Evolutionary conservation across 1,140 invertebrate genomes (phyloP).

Genomic region (Drosophila ambigua): DNA sequence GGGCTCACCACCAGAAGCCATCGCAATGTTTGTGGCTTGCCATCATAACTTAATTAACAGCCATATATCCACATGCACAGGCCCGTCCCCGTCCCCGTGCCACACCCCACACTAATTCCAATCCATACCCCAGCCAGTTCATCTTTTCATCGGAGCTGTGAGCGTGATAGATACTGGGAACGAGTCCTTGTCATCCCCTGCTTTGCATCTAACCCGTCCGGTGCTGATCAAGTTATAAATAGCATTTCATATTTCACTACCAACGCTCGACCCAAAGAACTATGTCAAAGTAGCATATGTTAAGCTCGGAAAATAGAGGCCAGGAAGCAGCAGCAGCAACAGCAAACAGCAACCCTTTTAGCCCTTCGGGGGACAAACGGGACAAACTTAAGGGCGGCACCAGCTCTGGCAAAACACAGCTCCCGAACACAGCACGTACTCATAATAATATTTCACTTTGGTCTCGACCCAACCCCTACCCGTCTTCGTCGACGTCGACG

Average conservation of each 20-base stretch:
- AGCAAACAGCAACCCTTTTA: slow-evolving; percentile 54
- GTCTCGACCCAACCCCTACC: slow-evolving; percentile 23
- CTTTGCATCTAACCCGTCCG: slow-evolving; percentile 45
- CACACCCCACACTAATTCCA: slow-evolving; percentile 34
- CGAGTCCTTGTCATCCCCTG: slow-evolving; percentile 31
- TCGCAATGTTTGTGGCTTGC: slow-evolving; percentile 68
- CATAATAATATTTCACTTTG: slow-evolving; percentile 79
- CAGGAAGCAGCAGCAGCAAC: background rate
- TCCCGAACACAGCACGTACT: slow-evolving; percentile 62
- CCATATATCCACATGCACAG: slow-evolving; percentile 39
- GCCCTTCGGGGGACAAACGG: slow-evolving; percentile 39
- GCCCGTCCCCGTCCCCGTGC: slow-evolving; percentile 15
- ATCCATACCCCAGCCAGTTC: slow-evolving; percentile 18
- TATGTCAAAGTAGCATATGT: slow-evolving; percentile 76
- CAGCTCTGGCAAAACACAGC: slow-evolving; percentile 18
- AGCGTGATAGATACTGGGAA: slow-evolving; percentile 35
- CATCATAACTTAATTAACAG: slow-evolving; percentile 82
- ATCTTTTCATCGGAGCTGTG: slow-evolving; percentile 23
- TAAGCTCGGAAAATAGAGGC: slow-evolving; percentile 29
- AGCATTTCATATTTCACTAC: slow-evolving; percentile 70
- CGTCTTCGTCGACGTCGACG: background rate
- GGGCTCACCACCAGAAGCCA: slow-evolving; percentile 43
- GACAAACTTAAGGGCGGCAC: slow-evolving; percentile 52
- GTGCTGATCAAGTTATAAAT: slow-evolving; percentile 74
- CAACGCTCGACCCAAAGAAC: slow-evolving; percentile 50